A percentile compares a stretch with the other conserved stretches of the same genome.
Conservation (phyloP, 92 coral and sea anemone species). For the Palythoa grandiflora region DNA sequence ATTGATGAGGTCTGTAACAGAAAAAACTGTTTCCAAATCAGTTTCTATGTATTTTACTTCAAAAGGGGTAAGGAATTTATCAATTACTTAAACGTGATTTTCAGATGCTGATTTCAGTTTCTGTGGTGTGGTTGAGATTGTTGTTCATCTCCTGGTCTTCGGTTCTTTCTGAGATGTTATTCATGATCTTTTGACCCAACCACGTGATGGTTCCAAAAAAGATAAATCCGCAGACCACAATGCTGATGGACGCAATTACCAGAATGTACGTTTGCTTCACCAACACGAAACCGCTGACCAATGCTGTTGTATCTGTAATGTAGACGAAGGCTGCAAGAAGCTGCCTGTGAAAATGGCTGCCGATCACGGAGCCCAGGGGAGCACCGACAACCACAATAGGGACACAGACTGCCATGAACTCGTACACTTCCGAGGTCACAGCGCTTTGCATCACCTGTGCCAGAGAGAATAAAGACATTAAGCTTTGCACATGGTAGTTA, state of each 20-base stretch:
- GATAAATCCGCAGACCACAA: slow-evolving; percentile 52
- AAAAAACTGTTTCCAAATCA: no score
- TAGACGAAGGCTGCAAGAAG: slow-evolving; percentile 60
- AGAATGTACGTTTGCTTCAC: slow-evolving; percentile 31
- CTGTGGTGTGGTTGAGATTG: neutral
- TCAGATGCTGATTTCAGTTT: neutral
- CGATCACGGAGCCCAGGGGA: slow-evolving; percentile 61
- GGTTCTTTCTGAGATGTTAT: neutral
- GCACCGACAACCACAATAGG: slow-evolving; percentile 65
- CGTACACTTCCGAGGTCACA: slow-evolving; percentile 65
- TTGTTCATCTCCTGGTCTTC: neutral
- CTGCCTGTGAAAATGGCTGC: slow-evolving; percentile 67
- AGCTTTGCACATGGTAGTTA: no score
- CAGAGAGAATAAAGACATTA: no score
- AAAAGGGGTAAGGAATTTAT: no score
- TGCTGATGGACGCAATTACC: slow-evolving; percentile 32
- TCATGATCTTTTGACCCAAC: slow-evolving; percentile 49
- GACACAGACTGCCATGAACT: slow-evolving; percentile 82
- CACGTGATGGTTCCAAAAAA: slow-evolving; percentile 52
- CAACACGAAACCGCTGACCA: slow-evolving; percentile 54
- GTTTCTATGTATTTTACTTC: no score
- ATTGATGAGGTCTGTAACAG: no score
- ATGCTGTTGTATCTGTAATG: slow-evolving; percentile 56
- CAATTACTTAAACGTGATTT: no score
- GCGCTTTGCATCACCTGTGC: slow-evolving; percentile 73